Evolutionary conservation across 2,113 vertebrate genomes (phyloP).

Genomic region (Solea solea): DNA sequence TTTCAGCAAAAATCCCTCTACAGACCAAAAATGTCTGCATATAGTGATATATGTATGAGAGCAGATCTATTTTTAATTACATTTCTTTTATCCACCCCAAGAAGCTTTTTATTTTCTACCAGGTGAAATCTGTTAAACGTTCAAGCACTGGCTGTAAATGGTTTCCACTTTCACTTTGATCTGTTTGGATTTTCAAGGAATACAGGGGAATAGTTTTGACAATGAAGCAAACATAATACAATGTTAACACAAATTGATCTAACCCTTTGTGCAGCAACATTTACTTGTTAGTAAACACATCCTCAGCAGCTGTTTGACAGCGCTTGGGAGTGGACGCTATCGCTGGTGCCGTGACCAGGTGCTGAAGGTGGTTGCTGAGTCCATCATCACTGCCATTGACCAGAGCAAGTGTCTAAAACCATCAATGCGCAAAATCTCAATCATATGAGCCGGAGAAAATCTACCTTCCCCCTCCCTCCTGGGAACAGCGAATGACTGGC

Average conservation of each 20-base stretch:
- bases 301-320: too few species aligned
- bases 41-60: slow-evolving; percentile 18
- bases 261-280: too few species aligned
- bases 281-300: too few species aligned
- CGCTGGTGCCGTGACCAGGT: too few species aligned
- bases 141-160: not conserved
- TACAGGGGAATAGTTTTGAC: not conserved
- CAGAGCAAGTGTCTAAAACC: too few species aligned
- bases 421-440: too few species aligned
- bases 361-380: too few species aligned
- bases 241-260: not conserved
- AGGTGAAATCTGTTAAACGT: not conserved
- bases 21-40: not conserved
- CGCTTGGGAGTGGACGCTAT: too few species aligned
- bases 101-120: slow-evolving; percentile 3
- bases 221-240: not conserved
- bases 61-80: slow-evolving; percentile 11
- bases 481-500: too few species aligned
- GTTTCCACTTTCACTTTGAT: not conserved
- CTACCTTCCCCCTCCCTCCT: too few species aligned
- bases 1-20: not conserved
- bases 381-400: too few species aligned
- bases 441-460: too few species aligned
- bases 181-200: not conserved
- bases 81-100: slow-evolving; percentile 13